Evolutionary conservation across 2,888 invertebrate species (phyloP).

Genomic region (Ectropis crepuscularia): DNA sequence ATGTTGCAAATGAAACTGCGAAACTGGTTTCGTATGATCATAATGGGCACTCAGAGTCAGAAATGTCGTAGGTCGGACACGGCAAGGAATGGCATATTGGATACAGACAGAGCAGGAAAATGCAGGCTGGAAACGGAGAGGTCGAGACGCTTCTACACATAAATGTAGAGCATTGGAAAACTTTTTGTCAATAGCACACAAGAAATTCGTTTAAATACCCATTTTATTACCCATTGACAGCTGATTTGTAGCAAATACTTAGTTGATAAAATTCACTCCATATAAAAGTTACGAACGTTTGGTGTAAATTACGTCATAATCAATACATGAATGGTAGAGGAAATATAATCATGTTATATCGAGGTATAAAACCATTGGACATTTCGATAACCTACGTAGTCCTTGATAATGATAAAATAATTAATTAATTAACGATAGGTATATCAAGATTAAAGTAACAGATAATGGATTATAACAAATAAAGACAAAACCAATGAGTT

Average conservation of each 20-base stretch:
- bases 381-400: too few species aligned
- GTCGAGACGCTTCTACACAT: constrained; percentile 50
- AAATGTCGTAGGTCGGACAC: constrained; percentile 47
- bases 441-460: not conserved
- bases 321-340: too few species aligned
- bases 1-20: constrained; percentile 35
- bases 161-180: constrained; percentile 42
- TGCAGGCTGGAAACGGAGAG: constrained; percentile 52
- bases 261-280: too few species aligned
- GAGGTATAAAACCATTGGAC: too few species aligned
- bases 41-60: constrained; percentile 45
- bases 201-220: constrained; percentile 51
- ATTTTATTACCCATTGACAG: constrained; percentile 44
- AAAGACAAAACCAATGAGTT: not conserved
- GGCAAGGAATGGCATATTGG: constrained; percentile 46
- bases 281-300: too few species aligned
- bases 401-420: too few species aligned
- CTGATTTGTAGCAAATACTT: too few species aligned
- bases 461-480: not conserved
- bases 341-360: too few species aligned
- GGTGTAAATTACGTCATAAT: too few species aligned
- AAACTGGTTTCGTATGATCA: constrained; percentile 47
- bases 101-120: constrained; percentile 52
- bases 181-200: constrained; percentile 60
- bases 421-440: too few species aligned